Conservation (phyloP, 2,888 invertebrate species). For the Cataglyphis rosenhaueri region DNA sequence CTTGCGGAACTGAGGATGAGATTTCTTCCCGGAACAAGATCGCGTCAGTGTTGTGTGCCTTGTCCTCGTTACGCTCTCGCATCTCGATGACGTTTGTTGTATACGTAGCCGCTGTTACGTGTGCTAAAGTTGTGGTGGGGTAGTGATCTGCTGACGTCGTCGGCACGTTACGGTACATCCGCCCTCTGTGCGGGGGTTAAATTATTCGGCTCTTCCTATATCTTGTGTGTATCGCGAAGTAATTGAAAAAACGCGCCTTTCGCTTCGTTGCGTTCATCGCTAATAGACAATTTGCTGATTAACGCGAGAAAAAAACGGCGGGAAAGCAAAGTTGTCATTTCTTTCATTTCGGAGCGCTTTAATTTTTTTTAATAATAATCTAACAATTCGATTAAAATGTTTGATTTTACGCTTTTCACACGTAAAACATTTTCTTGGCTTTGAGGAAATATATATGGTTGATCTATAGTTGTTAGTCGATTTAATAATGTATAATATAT, state of each 20-base stretch:
- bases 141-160: constrained; percentile 70
- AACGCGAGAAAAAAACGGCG: not conserved
- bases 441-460: constrained; percentile 35
- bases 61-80: constrained; percentile 37
- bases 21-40: constrained; percentile 36
- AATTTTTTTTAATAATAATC: not conserved
- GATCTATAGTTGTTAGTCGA: constrained; percentile 72
- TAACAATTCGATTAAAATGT: constrained; percentile 17
- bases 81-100: constrained; percentile 49
- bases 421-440: constrained; percentile 22
- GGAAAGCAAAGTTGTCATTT: not conserved
- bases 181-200: constrained; percentile 75
- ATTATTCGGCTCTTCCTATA: constrained; percentile 60
- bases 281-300: not conserved
- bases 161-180: constrained; percentile 74
- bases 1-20: not conserved
- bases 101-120: constrained; percentile 49
- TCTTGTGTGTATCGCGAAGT: constrained; percentile 24
- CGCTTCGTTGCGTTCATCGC: not conserved
- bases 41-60: constrained; percentile 21
- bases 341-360: not conserved
- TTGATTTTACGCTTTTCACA: not conserved
- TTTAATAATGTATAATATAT: constrained; percentile 68
- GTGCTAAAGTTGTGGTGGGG: constrained; percentile 53
- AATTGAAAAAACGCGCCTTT: not conserved